Evolutionary conservation across 2,888 invertebrate species (phyloP).

Genomic region (Meliscaeva auricollis): DNA sequence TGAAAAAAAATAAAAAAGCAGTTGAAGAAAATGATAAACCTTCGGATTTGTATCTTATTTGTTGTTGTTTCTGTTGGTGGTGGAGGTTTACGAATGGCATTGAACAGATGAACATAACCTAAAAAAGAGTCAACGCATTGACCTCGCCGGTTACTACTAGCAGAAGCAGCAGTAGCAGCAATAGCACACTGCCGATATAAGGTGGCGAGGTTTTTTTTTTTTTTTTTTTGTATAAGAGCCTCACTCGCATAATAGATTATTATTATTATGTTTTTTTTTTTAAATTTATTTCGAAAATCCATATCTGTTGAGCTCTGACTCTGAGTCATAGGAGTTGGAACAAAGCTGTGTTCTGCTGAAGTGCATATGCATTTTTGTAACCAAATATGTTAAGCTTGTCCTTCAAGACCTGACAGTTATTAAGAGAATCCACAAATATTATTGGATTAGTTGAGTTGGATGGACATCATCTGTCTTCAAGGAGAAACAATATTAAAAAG

Average conservation of each 20-base stretch:
- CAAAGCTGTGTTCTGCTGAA: conserved; percentile 26
- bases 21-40: conserved; percentile 69
- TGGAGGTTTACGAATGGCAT: conserved; percentile 65
- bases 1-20: conserved; percentile 47
- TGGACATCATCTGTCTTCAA: conserved; percentile 12
- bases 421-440: conserved; percentile 14
- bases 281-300: conserved; percentile 68
- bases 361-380: conserved; percentile 29
- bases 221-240: conserved; percentile 54
- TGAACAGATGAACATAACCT: conserved; percentile 76
- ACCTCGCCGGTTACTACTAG: conserved; percentile 67
- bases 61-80: conserved; percentile 3
- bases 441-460: conserved; percentile 40
- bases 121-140: conserved; percentile 75
- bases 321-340: conserved; percentile 59
- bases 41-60: conserved; percentile 74
- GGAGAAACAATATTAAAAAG: conserved; percentile 5
- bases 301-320: conserved; percentile 52
- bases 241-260: conserved; percentile 64
- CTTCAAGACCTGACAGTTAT: conserved; percentile 52
- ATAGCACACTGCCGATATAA: conserved; percentile 42
- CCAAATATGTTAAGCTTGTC: conserved; percentile 27
- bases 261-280: conserved; percentile 39
- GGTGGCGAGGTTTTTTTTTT: conserved; percentile 51
- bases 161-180: conserved; percentile 44